Conservation (phyloP, 1,140 invertebrate genomes). For the Dendrolimus kikuchii region DNA sequence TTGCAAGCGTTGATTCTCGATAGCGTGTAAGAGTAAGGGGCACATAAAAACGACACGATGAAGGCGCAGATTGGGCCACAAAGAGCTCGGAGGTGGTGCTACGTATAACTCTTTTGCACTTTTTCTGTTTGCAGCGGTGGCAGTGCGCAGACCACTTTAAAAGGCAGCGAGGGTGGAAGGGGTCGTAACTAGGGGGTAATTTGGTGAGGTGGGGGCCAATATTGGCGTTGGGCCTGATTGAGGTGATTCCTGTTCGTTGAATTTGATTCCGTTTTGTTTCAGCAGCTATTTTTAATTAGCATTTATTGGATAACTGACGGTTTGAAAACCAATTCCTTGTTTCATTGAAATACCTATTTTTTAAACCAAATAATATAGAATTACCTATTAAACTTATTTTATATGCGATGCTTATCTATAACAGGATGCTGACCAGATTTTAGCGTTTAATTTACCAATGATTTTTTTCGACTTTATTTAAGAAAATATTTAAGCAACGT, state of each 20-base stretch:
- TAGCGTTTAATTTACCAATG: too few relatives aligned
- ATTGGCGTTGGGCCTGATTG: constrained; percentile 65
- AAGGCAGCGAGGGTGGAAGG: constrained; percentile 59
- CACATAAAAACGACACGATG: constrained; percentile 64
- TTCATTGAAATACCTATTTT: too few relatives aligned
- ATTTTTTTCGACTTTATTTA: too few relatives aligned
- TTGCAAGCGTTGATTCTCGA: constrained; percentile 63
- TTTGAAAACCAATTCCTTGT: too few relatives aligned
- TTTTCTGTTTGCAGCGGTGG: constrained; percentile 67
- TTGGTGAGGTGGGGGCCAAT: constrained; percentile 65
- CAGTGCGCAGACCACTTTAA: constrained; percentile 70
- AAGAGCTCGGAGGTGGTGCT: constrained; percentile 66
- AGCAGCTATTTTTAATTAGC: constrained; percentile 35
- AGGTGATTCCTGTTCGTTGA: constrained; percentile 60
- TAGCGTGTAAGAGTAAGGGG: constrained; percentile 63
- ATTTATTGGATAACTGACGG: constrained; percentile 6
- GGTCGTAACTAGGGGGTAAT: constrained; percentile 68
- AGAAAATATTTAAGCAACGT: too few relatives aligned
- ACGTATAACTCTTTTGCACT: constrained; percentile 60
- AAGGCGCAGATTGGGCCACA: constrained; percentile 67
- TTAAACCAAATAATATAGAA: too few relatives aligned
- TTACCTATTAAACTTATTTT: too few relatives aligned
- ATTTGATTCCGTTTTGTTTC: constrained; percentile 52
- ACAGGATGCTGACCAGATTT: too few relatives aligned
- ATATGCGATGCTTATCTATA: too few relatives aligned